Evolutionary conservation across 2,888 invertebrate species (phyloP), one percentile per base, ranked within the genome.

Genomic region (Caenorhabditis doughertyi): DNA sequence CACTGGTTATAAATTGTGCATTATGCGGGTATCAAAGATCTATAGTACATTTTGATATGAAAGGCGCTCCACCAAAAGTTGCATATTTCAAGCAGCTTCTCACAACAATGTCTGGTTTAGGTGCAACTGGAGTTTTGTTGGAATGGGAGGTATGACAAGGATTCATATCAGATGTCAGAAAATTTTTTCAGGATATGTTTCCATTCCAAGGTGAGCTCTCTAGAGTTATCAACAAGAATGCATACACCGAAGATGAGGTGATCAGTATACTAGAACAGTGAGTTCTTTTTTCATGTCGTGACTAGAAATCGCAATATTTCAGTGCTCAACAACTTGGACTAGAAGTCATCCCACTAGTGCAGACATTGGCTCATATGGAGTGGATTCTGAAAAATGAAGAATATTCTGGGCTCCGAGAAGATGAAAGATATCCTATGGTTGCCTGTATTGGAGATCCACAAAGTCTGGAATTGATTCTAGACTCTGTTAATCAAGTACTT

Each of bases 101-200:
- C 67, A 94, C 91, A n/a, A 64, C 56, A n/a, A 62, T 84, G 5
- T 53, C 71, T 13, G 67, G 72, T n/a, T 39, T 94, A 44, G 95
- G 96, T n/a, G 95, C 94, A 0, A 95, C 95, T 29, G 95, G 95
- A 0, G 91, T 96, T 13, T 92, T 96, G 7, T 93, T 96, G 49
- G 96, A 96, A 91, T 96, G 96, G 91, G 96, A 96, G 92, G 96
- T 85, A 13, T n/a, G n/a, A n/a, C n/a, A n/a, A n/a, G n/a, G n/a
- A n/a, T n/a, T n/a, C n/a, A n/a, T n/a, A n/a, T n/a, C n/a, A n/a
- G n/a, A n/a, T n/a, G n/a, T n/a, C n/a, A n/a, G n/a, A n/a, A n/a
- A n/a, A n/a, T 64, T 27, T 11, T 94, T 94, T 90, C 94, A 94
- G 90, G 94, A 96, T 89, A 96, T 95, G 95, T 96, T 96, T 92